Evolutionary conservation across 2,113 vertebrate species (phyloP), one percentile per base, ranked within the genome.

Genomic region (Hydrolagus affinis): DNA sequence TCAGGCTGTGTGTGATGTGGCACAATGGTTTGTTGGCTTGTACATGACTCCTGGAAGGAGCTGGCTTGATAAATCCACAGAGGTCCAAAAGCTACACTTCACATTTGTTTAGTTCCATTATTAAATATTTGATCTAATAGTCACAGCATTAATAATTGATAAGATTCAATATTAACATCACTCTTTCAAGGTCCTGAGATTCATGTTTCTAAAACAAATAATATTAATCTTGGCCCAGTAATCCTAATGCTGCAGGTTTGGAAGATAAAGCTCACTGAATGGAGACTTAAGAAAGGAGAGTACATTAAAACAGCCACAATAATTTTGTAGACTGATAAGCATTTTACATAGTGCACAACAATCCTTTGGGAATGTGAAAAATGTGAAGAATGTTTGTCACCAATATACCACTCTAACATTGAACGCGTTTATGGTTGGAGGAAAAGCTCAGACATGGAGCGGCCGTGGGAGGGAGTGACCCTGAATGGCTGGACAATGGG

Each of bases 91-190:
- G n/a, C 21, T 4, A 14, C 25, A 21, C 23, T 25, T 78, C 60
- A n/a, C 57, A 62, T 60, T 62, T 78, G 76, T 28, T 78, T 78
- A 62, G 60, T 28, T 78, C n/a, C 76, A 60, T 12, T 11, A 78
- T 56, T 78, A 30, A 78, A 78, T 78, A 62, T 25, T 78, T 78
- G 76, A 78, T 78, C 12, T 12, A 78, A 62, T 15, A 62, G 11
- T 62, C n/a, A 12, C 7, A 62, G n/a, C 57, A 78, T 78, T 78
- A 56, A 78, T 62, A 60, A 62, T 78, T 23, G 76, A 78, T 62
- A 60, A 59, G n/a, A 62, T 78, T 62, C 62, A 14, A 72, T 15
- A n/a, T 59, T 14, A 4, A 2, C n/a, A 62, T 62, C 10, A 12
- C 57, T 28, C 11, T 44, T 77, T 60, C n/a, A 59, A n/a, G n/a